Evolutionary conservation across 2,888 invertebrate species (phyloP).

Genomic region (Ischnura elegans): DNA sequence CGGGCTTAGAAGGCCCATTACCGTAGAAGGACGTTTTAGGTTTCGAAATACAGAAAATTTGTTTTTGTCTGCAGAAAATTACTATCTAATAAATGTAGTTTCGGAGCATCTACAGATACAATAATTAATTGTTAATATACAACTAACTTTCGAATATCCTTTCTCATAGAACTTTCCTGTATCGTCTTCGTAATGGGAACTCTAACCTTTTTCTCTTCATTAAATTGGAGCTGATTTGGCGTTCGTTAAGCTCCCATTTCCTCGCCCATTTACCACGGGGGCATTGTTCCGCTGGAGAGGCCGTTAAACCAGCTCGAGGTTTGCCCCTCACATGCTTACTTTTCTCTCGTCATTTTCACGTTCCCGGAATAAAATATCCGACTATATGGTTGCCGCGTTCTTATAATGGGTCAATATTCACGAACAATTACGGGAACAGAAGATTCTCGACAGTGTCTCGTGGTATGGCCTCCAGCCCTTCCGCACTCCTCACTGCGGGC

Average conservation of each 20-base stretch:
- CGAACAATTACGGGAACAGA: neutral
- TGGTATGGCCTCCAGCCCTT: neutral
- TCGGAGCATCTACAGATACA: no score
- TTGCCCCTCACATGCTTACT: neutral
- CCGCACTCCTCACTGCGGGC: neutral
- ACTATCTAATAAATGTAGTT: no score
- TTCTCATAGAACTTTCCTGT: no score
- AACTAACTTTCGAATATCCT: no score
- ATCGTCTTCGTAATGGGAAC: neutral
- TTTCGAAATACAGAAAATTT: no score
- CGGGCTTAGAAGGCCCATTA: no score
- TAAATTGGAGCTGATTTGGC: neutral
- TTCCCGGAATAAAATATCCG: constrained; percentile 18
- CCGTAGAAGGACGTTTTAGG: no score
- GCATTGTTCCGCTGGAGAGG: neutral
- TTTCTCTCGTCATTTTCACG: constrained; percentile 24
- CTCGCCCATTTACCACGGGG: neutral
- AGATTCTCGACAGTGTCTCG: neutral
- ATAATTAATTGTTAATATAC: no score
- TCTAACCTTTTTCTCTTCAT: neutral
- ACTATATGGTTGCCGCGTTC: neutral
- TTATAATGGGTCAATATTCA: constrained; percentile 28
- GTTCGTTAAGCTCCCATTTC: neutral
- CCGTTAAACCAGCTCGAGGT: neutral
- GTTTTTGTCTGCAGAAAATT: no score